Conservation (phyloP, 2,888 invertebrate species). For the Thysanoteuthis rhombus region DNA sequence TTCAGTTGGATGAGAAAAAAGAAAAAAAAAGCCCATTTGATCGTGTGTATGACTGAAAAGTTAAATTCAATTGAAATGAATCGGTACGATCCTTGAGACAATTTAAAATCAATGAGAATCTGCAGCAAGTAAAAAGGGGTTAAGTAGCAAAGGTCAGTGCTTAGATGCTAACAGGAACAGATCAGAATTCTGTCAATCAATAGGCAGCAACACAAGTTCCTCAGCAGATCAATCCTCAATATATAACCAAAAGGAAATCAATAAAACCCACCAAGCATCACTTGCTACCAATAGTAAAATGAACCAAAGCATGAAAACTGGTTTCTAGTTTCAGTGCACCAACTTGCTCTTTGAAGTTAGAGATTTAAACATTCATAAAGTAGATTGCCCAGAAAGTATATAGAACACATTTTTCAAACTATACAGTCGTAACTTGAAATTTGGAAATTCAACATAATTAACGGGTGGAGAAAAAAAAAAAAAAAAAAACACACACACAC, state of each 20-base stretch:
- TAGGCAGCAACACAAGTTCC: not conserved
- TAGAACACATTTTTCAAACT: not conserved
- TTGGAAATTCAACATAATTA: not conserved
- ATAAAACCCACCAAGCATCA: not conserved
- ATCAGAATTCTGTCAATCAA: conserved; percentile 12
- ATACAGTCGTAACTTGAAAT: not conserved
- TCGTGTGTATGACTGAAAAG: too few species aligned
- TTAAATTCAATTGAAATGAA: not conserved
- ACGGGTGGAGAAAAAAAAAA: not conserved
- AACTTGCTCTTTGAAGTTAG: not conserved
- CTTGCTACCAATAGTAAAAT: not conserved
- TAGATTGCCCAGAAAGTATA: not conserved
- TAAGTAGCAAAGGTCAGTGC: not conserved
- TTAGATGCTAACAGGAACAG: not conserved
- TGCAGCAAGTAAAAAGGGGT: not conserved
- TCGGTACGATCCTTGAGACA: not conserved
- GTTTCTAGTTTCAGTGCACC: not conserved
- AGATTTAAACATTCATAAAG: not conserved
- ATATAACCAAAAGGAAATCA: not conserved
- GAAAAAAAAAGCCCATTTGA: too few species aligned
- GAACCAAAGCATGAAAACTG: not conserved
- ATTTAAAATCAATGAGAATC: conserved; percentile 12
- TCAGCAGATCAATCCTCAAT: not conserved
- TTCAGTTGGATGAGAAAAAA: too few species aligned
- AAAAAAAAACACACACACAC: not conserved